Evolutionary conservation across 2,888 invertebrate species (phyloP), one percentile per base, ranked within the genome.

Genomic region (Agrotis ipsilon): DNA sequence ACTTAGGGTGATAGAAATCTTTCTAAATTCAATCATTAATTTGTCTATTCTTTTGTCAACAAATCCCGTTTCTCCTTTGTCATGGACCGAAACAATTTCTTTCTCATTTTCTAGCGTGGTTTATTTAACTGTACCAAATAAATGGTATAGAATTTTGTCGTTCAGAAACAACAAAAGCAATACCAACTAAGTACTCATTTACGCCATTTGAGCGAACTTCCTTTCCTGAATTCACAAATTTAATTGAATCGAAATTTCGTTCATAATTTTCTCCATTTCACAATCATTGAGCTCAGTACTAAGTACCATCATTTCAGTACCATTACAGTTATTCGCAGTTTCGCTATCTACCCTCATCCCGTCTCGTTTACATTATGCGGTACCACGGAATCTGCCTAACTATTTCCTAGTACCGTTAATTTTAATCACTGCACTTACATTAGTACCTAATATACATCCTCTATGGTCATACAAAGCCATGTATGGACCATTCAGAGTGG

Each of bases 351-450:
- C 59, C 21, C 32, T 27, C 49, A 66, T 45, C 24, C 27, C 43
- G 70, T 65, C 49, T 51, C 61, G 54, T 62, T 43, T 45, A 59
- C 69, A 70, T 81, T 78, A 81, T 76, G 81, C 81, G 32, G 54
- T 77, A 78, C 77, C 78, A 72, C 57, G 66, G 45, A 60, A 66
- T 75, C 73, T 69, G 65, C 60, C 67, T 45, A 52, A 77, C 79
- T 51, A 78, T 72, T 76, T 67, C 64, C 64, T 39, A 32, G 27
- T 9, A 61, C 52, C 55, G 70, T 76, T 78, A 78, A 72, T 84
- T 76, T 68, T 74, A 65, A 84, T 70, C 57, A 81, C 66, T 55
- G 59, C 32, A 75, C 62, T 72, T 81, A 75, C 68, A 82, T 84
- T 84, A 81, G 55, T 65, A 73, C 63, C 68, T 66, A 84, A 78